Conservation (phyloP, 2,797 vertebrate genomes). For the Anolis apletophallus region DNA sequence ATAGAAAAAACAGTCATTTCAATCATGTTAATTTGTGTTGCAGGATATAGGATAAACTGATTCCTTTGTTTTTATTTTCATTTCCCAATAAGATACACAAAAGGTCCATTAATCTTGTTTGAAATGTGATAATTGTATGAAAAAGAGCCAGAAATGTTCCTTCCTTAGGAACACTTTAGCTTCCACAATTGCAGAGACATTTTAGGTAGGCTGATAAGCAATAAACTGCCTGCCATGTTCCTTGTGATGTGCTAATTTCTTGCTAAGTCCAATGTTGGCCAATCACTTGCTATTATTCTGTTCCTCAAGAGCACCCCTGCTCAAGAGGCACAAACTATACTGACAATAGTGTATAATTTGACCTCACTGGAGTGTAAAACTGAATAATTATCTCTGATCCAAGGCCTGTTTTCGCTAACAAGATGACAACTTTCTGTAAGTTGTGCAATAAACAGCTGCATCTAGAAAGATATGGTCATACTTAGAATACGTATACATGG, state of each 20-base stretch:
- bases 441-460: no score
- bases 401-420: background rate
- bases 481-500: no score
- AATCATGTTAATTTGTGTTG: background rate
- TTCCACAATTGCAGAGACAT: background rate
- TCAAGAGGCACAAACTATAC: background rate
- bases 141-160: background rate
- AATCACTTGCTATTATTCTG: background rate
- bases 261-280: background rate
- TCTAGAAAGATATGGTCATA: no score
- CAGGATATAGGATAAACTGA: background rate
- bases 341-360: background rate
- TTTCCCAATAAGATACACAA: background rate
- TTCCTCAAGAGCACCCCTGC: no score
- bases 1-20: background rate
- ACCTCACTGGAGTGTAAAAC: no score
- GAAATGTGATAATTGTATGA: background rate
- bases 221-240: background rate
- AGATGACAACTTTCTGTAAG: background rate
- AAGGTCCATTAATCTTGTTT: background rate
- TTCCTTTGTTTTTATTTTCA: background rate
- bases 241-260: background rate
- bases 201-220: background rate
- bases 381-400: background rate
- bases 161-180: background rate